Percentiles rank a stretch among this genome's conserved stretches.
phyloP scores from a whole-genome alignment of 2,888 invertebrate species.

The Chalcis sispes region DNA sequence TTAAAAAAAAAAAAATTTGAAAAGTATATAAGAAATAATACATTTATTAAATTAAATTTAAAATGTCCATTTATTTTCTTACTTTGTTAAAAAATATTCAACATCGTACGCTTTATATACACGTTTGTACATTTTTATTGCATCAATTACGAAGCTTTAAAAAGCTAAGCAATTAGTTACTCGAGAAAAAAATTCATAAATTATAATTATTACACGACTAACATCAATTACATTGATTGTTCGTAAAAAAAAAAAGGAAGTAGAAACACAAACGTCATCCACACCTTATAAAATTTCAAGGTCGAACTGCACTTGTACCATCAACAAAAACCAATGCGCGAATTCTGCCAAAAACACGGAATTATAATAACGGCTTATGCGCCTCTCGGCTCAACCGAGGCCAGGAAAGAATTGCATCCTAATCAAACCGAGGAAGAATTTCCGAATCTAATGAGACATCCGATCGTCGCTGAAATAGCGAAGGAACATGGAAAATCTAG shows the following conservation, averaged over 20 bases:
- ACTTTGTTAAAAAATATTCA: neutral
- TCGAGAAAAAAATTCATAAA: neutral
- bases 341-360: constrained; percentile 80
- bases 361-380: constrained; percentile 85
- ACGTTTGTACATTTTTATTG: too few species aligned
- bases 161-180: too few species aligned
- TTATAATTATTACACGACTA: too few species aligned
- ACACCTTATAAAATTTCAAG: constrained; percentile 65
- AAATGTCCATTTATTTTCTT: too few species aligned
- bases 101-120: neutral
- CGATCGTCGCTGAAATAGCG: constrained; percentile 80
- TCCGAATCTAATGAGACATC: constrained; percentile 81
- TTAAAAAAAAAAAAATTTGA: constrained; percentile 18
- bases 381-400: constrained; percentile 83
- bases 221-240: too few species aligned
- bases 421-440: constrained; percentile 63
- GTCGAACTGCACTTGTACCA: constrained; percentile 87
- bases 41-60: neutral
- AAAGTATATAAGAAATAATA: neutral
- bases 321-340: constrained; percentile 82
- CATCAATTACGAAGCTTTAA: too few species aligned
- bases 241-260: too few species aligned
- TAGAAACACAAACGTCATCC: too few species aligned
- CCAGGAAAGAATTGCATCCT: constrained; percentile 75
- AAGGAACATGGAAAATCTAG: constrained; percentile 80